Percentiles rank a stretch among this genome's conserved stretches.
phyloP scores from a whole-genome alignment of 2,113 vertebrate genomes.

The Rattus rattus region DNA sequence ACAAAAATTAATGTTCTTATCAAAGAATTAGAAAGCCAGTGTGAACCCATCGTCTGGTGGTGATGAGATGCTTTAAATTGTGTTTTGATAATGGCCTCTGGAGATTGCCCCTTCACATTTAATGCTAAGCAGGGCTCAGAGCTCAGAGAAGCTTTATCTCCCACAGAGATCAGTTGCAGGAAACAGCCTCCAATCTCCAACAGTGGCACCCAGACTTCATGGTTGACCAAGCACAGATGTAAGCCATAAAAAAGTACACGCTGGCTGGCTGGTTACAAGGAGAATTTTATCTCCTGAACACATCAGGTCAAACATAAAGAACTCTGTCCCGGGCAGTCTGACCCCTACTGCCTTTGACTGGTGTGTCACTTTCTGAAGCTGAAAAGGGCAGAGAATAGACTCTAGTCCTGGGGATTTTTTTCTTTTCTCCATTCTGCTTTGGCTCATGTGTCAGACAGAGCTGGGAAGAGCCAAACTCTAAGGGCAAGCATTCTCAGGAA shows the following conservation, averaged over 20 bases:
- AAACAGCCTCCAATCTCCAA: slow-evolving; percentile 36
- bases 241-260: slow-evolving; percentile 58
- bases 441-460: slow-evolving; percentile 67
- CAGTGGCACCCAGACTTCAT: slow-evolving; percentile 67
- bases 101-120: not conserved
- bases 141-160: slow-evolving; percentile 39
- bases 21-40: not conserved
- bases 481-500: slow-evolving; percentile 10
- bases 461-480: slow-evolving; percentile 10
- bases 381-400: slow-evolving; percentile 35
- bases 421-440: slow-evolving; percentile 34
- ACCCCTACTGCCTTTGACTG: slow-evolving; percentile 69
- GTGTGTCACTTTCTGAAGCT: slow-evolving; percentile 56
- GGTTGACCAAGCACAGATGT: slow-evolving; percentile 64
- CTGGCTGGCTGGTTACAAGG: not conserved
- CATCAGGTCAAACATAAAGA: slow-evolving; percentile 75
- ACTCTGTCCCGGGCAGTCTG: slow-evolving; percentile 70
- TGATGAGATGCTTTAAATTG: not conserved
- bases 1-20: not conserved
- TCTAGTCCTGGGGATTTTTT: not conserved
- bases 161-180: slow-evolving; percentile 52
- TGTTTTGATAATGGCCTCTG: not conserved
- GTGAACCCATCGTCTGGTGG: not conserved
- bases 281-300: slow-evolving; percentile 68
- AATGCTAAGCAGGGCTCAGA: not conserved